These are phyloP conservation scores for Cordilura impudica DNA, from an alignment of 2,888 invertebrate species.

Conservation along the genomic window DNA sequence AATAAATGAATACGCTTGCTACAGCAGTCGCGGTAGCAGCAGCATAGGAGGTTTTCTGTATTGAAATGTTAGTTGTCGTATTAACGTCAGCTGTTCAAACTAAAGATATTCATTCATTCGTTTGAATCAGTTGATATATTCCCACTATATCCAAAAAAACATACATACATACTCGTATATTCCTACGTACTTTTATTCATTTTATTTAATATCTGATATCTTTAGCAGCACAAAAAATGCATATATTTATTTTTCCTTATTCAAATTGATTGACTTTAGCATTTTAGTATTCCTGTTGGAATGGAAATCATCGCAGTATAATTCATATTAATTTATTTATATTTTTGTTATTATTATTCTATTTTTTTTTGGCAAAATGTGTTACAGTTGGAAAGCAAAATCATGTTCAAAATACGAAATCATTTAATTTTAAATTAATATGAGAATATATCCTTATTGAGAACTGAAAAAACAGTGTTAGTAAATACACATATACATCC, in stretches of 20 bases:
- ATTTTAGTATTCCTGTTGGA: slow-evolving; percentile 23
- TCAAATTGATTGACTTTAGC: slow-evolving; percentile 20
- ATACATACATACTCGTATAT: too few relatives aligned
- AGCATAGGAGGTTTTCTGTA: slow-evolving; percentile 20
- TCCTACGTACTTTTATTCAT: too few relatives aligned
- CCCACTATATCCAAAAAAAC: slow-evolving; percentile 20
- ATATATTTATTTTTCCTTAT: slow-evolving; percentile 9
- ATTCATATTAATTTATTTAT: slow-evolving; percentile 24
- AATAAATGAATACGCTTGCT: background rate
- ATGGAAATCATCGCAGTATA: slow-evolving; percentile 15
- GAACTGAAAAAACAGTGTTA: too few relatives aligned
- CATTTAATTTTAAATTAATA: too few relatives aligned
- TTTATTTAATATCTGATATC: slow-evolving; percentile 41
- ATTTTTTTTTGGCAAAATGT: background rate
- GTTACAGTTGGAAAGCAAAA: background rate
- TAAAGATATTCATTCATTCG: slow-evolving; percentile 30
- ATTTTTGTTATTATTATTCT: too few relatives aligned
- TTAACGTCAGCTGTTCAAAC: slow-evolving; percentile 58
- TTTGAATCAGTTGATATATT: too few relatives aligned
- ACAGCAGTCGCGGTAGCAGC: background rate
- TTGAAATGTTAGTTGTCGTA: slow-evolving; percentile 55
- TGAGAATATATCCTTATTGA: too few relatives aligned
- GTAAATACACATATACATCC: too few relatives aligned
- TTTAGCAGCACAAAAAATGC: background rate
- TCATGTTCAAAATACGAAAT: background rate